phyloP scores from a whole-genome alignment of 2,888 invertebrate genomes.

The Calliphora vomitoria region DNA sequence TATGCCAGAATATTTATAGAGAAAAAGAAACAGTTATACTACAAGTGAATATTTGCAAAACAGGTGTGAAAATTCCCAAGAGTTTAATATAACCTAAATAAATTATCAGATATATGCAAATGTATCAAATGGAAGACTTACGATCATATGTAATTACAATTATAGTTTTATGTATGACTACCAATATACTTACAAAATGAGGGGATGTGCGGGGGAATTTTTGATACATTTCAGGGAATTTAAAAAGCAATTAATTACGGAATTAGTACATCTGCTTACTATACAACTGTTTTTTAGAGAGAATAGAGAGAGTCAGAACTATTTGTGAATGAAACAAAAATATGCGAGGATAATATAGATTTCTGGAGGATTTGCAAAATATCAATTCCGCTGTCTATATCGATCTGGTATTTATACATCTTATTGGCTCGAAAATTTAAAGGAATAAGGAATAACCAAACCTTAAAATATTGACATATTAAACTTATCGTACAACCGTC shows the following conservation, averaged over 20 bases:
- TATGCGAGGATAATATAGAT: background rate
- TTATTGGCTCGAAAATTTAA: too few relatives aligned
- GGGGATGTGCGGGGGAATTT: background rate
- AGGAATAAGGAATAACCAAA: too few relatives aligned
- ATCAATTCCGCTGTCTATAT: too few relatives aligned
- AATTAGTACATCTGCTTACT: too few relatives aligned
- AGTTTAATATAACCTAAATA: slow-evolving; percentile 67
- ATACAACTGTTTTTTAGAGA: too few relatives aligned
- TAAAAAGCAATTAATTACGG: too few relatives aligned
- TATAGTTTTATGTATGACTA: background rate
- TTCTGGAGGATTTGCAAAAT: too few relatives aligned
- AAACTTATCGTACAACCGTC: background rate
- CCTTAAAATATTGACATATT: too few relatives aligned
- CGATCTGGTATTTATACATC: too few relatives aligned
- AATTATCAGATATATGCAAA: slow-evolving; percentile 31
- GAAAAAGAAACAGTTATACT: background rate
- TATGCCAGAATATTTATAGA: too few relatives aligned
- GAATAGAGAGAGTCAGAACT: too few relatives aligned
- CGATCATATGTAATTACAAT: slow-evolving; percentile 13
- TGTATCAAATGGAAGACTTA: background rate
- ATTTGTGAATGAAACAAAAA: background rate
- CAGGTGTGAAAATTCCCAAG: slow-evolving; percentile 65
- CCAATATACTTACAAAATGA: background rate
- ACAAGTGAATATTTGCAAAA: slow-evolving; percentile 21
- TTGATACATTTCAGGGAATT: too few relatives aligned